Evolutionary conservation across 2,797 vertebrate genomes (phyloP).

Genomic region (Prunella strophiata): DNA sequence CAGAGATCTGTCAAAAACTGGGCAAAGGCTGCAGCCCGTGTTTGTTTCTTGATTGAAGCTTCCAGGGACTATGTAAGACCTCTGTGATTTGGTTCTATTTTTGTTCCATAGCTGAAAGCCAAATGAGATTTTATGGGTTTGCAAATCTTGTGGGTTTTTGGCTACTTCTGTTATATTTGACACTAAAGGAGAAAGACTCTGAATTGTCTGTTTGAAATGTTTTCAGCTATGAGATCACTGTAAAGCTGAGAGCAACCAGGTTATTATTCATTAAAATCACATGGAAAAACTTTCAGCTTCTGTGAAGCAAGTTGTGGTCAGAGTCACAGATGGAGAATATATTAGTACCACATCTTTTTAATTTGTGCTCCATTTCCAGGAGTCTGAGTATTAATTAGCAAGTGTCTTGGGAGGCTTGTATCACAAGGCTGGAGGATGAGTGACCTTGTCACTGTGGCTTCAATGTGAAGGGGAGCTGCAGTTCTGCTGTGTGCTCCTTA

Average conservation of each 20-base stretch:
- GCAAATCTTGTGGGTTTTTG: conserved; percentile 4
- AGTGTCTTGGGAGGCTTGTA: background rate
- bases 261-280: conserved; percentile 37
- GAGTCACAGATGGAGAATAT: background rate
- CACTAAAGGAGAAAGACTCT: background rate
- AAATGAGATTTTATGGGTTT: background rate
- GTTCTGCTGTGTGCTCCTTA: background rate
- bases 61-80: background rate
- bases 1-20: conserved; percentile 1
- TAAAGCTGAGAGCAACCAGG: background rate
- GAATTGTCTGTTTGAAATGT: conserved; percentile 8
- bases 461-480: background rate
- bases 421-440: background rate
- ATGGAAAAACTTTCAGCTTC: conserved; percentile 20
- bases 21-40: background rate
- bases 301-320: background rate
- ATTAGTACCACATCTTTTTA: background rate
- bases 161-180: conserved; percentile 17
- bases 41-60: conserved; percentile 10
- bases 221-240: conserved; percentile 22
- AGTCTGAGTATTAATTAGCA: background rate
- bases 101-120: conserved; percentile 2
- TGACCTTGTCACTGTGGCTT: background rate
- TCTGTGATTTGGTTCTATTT: conserved; percentile 55
- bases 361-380: conserved; percentile 6